Evolutionary conservation across 2,113 vertebrate species (phyloP).

Genomic region (Gallinago media): DNA sequence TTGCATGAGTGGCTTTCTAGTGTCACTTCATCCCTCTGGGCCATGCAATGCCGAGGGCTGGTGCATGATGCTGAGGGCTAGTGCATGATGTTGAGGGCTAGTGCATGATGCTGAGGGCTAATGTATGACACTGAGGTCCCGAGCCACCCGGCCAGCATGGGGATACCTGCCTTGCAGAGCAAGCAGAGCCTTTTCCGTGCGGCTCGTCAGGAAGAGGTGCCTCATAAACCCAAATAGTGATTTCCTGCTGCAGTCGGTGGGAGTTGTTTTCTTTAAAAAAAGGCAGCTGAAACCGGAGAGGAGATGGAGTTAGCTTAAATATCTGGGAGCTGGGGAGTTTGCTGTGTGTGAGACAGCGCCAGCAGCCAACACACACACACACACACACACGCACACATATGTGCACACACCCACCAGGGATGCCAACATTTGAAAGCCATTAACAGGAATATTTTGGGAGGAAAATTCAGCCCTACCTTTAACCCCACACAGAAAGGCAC

Average conservation of each 20-base stretch:
- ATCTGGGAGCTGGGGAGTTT: constrained; percentile 38
- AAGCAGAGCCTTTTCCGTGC: background rate
- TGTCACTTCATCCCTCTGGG: background rate
- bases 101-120: background rate
- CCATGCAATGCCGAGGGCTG: too few relatives aligned
- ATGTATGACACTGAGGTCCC: background rate
- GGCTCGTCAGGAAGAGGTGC: constrained; percentile 79
- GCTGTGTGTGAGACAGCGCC: constrained; percentile 50
- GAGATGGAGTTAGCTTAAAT: constrained; percentile 52
- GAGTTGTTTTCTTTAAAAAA: constrained; percentile 76
- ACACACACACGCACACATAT: too few relatives aligned
- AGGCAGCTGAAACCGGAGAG: constrained; percentile 70
- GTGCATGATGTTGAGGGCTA: too few relatives aligned
- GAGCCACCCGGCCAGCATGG: background rate
- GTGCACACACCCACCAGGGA: background rate
- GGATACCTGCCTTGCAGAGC: background rate
- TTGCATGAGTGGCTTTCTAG: accelerated
- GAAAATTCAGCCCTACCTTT: constrained; percentile 2
- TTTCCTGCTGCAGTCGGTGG: constrained; percentile 78
- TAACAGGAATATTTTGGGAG: constrained; percentile 14
- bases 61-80: too few relatives aligned
- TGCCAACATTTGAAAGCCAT: constrained; percentile 55
- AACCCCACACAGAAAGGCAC: background rate
- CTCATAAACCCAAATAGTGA: constrained; percentile 82
- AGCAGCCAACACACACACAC: background rate